Base-by-base conservation (phyloP, 2,888 invertebrate species). In the Lepidocyrtoides sp. region DNA sequence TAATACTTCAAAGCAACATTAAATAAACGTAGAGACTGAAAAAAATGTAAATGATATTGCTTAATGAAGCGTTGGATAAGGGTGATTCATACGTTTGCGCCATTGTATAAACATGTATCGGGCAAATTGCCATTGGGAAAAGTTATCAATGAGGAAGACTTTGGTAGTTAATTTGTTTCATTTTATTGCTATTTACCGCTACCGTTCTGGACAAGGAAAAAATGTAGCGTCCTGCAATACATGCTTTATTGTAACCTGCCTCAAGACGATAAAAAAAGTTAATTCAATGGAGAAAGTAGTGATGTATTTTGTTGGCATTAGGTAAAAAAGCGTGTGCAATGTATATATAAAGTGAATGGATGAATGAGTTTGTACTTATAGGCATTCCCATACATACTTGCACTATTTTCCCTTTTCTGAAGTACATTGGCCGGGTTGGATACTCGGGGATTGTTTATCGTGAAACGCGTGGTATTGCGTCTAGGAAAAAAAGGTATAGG, bases 291-390 rank as follows among this genome's bases (percentile, higher is more conserved):
- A 63, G 29, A 12, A 29, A 48, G n/a, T 14, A 48, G 48, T 48
- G n/a, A 63, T 29, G 63, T 63, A 63, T 63, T 26, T 63, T 63
- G 63, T 63, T 63, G 63, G 29, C 63, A 60, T 60, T 60, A 26
- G 10, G 12, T 29, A 63, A 29, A 63, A 63, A 23, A 23, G 26
- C 23, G 20, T 23, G 57, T 57, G 26, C n/a, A 0, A 23, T 7
- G 20, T 23, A 29, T 63, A 23, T 1, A 8, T 14, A 29, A n/a
- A 12, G 23, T 14, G 29, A 23, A 12, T 29, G 29, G n/a, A 63
- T 63, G 63, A 63, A 26, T 63, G 29, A 20, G 57, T 12, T 17
- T 36, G 3, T 36, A 2, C 48, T n/a, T 10, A 10, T 2, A 7
- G 48, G 5, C n/a, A 4, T 48, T 48, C 12, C n/a, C 12, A 48